Base-by-base conservation (phyloP, 2,797 vertebrate species). In the Epinephelus coioides region DNA sequence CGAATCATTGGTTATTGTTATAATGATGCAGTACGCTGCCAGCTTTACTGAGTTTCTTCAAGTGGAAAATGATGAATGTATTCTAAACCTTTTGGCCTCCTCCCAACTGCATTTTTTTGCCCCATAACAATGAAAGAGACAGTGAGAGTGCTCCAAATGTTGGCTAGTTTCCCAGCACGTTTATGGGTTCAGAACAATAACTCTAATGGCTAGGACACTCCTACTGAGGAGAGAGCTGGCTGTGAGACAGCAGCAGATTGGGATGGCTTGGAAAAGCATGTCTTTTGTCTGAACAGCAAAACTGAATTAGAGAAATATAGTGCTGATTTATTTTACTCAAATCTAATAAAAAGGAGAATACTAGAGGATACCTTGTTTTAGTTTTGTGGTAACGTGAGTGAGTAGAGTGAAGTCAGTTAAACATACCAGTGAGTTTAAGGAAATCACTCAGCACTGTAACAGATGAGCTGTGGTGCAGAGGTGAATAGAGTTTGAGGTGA, bases 101-200 rank as follows among this genome's bases (percentile, higher is more conserved):
- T 10, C 34, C 74, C 64, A 71, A 14, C 65, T 68, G 40, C 25
- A 47, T 82, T 43, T 82, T 75, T 78, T 63, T 56, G 54, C 74
- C 64, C 57, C 21, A 6, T 25, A 79, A 83, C 72, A 76, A 78
- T 76, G 57, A 76, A 80, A 51, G 68, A 46, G 67, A 50, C 13
- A 2, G 3, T 19, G 27, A 53, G 72, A 54, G 47, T 7, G 9
- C 47, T 84, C 10, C 23, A 66, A 49, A 27, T 62, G 44, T 67
- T 87, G 86, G 83, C 79, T 34, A 3, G 21, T 17, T 46, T 87
- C 84, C 88, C 76, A 81, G 75, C 27, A n/a, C 18, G 15, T 73
- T 73, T 23, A 75, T 75, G 27, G 57, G 47, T 65, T 68, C 50
- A 49, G 54, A 46, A 72, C 70, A 85, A 68, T 73, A 74, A 67